A percentile compares a stretch with the other conserved stretches of the same genome.
Evolutionary conservation across 2,797 vertebrate species (phyloP).

Genomic region (Hapalemur alaotrensis): DNA sequence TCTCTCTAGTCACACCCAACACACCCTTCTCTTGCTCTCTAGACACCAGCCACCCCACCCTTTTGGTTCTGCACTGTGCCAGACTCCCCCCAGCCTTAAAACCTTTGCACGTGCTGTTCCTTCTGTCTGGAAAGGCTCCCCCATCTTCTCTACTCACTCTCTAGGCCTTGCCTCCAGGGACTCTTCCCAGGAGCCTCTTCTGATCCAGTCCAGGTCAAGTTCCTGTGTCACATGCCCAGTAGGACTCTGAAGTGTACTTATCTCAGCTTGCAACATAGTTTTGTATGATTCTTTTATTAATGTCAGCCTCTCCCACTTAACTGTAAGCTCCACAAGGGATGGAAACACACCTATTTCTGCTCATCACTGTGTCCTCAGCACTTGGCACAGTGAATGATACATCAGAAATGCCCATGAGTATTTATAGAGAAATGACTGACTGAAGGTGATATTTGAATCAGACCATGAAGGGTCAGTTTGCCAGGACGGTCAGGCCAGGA

Average conservation of each 20-base stretch:
- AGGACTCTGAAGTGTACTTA: not conserved
- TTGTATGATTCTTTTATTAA: not conserved
- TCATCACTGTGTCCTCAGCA: not conserved
- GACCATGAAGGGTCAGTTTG: not conserved
- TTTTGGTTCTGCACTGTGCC: not conserved
- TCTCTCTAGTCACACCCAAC: not conserved
- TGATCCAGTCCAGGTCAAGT: not conserved
- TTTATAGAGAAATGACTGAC: not conserved
- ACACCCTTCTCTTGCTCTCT: not conserved
- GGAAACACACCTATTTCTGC: not conserved
- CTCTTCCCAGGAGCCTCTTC: not conserved
- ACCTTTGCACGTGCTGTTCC: not conserved
- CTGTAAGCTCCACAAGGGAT: not conserved
- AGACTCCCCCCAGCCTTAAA: not conserved
- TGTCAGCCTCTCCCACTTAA: not conserved
- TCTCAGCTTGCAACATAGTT: not conserved
- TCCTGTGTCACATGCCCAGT: not conserved
- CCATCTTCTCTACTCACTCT: not conserved
- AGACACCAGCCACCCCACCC: not conserved
- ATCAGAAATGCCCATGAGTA: not conserved
- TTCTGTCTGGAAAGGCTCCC: not conserved
- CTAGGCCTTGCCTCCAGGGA: not conserved
- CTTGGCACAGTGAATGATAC: not conserved
- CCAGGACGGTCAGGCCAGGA: not conserved
- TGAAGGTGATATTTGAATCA: not conserved